Conservation (phyloP, 2,888 invertebrate species). For the Oscheius myriophilus region DNA sequence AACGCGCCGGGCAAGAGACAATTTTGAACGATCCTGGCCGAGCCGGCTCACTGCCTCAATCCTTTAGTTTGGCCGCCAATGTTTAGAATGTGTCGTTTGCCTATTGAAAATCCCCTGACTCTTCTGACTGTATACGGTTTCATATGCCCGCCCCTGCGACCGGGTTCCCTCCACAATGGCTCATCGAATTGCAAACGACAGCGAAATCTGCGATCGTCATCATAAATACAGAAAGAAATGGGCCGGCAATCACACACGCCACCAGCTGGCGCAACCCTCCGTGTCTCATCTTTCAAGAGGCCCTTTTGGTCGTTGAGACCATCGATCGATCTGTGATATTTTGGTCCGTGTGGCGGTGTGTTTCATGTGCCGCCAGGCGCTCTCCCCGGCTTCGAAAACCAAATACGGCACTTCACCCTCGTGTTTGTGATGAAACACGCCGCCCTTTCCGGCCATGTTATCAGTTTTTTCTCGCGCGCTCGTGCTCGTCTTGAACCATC, state of each 20-base stretch:
- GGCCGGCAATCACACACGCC: constrained; percentile 6
- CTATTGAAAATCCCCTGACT: too few species aligned
- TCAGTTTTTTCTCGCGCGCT: not conserved
- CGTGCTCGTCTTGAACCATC: not conserved
- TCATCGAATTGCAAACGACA: too few species aligned
- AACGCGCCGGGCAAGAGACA: too few species aligned
- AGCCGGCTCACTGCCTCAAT: too few species aligned
- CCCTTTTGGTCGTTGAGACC: constrained; percentile 12
- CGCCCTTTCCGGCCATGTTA: not conserved
- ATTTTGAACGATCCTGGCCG: too few species aligned
- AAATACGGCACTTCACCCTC: constrained; percentile 7
- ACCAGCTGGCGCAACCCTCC: not conserved
- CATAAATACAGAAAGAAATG: too few species aligned
- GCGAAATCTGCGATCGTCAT: too few species aligned
- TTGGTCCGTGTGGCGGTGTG: not conserved
- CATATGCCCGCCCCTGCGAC: too few species aligned
- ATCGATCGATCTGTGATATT: not conserved
- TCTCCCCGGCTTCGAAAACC: constrained; percentile 12
- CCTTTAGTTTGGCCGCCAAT: too few species aligned
- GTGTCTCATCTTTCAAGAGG: not conserved
- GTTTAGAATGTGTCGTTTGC: too few species aligned
- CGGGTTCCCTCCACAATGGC: too few species aligned
- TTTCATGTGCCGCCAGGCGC: constrained; percentile 5
- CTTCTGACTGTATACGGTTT: too few species aligned
- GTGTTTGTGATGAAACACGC: constrained; percentile 7